A percentile compares a stretch with the other conserved stretches of the same genome.
These are phyloP conservation scores for Enteromius radiatus DNA, from an alignment of 2,797 vertebrate species.

Conservation along the genomic window DNA sequence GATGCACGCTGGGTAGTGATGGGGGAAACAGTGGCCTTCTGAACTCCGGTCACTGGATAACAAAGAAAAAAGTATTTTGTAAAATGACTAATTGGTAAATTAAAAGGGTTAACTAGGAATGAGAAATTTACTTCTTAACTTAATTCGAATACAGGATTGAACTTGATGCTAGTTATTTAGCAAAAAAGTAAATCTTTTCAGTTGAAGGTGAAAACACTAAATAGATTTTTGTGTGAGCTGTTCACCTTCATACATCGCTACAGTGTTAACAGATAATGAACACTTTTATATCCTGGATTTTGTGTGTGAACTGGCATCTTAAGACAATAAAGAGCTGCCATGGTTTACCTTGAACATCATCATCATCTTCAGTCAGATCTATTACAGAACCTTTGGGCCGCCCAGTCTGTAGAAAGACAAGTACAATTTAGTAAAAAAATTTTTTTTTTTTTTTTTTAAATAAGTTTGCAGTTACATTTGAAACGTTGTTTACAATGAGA, in stretches of 20 bases:
- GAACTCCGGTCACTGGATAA: slow-evolving; percentile 79
- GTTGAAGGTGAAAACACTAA: not conserved
- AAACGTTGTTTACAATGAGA: not conserved
- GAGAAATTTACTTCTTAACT: not conserved
- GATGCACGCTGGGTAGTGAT: slow-evolving; percentile 64
- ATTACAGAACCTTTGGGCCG: slow-evolving; percentile 91
- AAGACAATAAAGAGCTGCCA: not conserved
- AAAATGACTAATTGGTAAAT: not conserved
- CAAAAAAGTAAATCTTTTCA: too few relatives aligned
- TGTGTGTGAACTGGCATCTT: not conserved
- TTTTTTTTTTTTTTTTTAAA: too few relatives aligned
- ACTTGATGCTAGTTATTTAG: too few relatives aligned
- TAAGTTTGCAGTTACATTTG: not conserved
- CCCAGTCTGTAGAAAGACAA: slow-evolving; percentile 73
- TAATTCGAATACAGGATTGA: not conserved
- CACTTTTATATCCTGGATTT: not conserved
- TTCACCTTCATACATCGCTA: not conserved
- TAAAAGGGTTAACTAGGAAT: not conserved
- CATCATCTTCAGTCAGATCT: slow-evolving; percentile 96
- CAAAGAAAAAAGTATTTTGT: slow-evolving; percentile 5
- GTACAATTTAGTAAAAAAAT: not conserved
- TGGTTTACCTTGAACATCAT: slow-evolving; percentile 85
- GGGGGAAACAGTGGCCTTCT: slow-evolving; percentile 69
- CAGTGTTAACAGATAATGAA: not conserved
- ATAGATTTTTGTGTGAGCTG: too few relatives aligned